These are phyloP conservation scores for Ophioninae sp. DNA, from an alignment of 2,888 invertebrate genomes.

Conservation along the genomic window DNA sequence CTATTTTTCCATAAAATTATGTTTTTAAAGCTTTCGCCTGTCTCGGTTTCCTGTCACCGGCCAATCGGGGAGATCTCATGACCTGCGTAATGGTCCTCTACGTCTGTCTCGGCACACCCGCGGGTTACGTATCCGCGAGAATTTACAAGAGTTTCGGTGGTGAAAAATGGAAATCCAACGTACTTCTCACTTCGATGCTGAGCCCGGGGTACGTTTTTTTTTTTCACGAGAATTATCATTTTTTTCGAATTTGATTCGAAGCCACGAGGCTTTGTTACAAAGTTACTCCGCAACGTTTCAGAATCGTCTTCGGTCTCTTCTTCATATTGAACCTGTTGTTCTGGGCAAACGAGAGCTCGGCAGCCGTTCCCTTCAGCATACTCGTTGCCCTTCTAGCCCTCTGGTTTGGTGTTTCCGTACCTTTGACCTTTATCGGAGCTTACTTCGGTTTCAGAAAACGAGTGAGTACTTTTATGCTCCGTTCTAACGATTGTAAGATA, in stretches of 20 bases:
- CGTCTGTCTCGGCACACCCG: constrained; percentile 97
- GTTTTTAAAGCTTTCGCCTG: constrained; percentile 93
- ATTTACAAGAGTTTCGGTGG: constrained; percentile 99
- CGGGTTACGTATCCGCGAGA: constrained; percentile 97
- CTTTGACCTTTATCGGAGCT: constrained; percentile 98
- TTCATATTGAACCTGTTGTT: constrained; percentile 98
- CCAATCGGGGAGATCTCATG: constrained; percentile 99
- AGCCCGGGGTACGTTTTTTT: constrained; percentile 91
- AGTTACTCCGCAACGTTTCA: constrained; percentile 80
- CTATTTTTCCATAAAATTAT: not conserved
- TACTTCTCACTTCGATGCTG: constrained; percentile 96
- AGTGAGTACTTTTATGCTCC: constrained; percentile 83
- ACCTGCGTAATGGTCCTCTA: constrained; percentile 98
- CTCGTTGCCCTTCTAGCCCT: constrained; percentile 95
- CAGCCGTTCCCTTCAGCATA: constrained; percentile 98
- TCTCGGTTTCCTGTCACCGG: constrained; percentile 98
- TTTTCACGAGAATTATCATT: constrained; percentile 3
- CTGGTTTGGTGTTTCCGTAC: constrained; percentile 99
- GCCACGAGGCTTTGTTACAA: constrained; percentile 17
- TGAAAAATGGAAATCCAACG: constrained; percentile 99
- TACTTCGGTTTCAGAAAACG: constrained; percentile 99
- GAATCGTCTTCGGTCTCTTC: constrained; percentile 97
- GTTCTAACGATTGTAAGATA: not conserved
- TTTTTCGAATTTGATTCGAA: not conserved
- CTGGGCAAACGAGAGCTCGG: constrained; percentile 98